Evolutionary conservation across 92 coral and sea anemone genomes (phyloP).

Genomic region (Phenganax marumi): DNA sequence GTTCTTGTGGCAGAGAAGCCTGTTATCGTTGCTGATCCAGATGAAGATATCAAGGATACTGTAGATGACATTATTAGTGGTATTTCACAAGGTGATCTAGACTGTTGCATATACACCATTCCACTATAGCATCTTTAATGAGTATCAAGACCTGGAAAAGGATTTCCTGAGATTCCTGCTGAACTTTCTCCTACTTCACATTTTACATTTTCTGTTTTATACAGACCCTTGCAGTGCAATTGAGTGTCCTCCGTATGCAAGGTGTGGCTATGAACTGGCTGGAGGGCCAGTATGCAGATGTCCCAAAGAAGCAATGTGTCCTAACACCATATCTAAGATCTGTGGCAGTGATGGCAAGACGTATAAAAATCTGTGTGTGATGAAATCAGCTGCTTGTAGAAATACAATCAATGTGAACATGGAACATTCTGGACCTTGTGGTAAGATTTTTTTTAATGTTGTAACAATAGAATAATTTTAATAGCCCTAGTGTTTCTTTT

Average conservation of each 20-base stretch:
- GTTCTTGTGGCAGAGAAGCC: slow-evolving; percentile 9
- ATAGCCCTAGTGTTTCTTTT: neutral
- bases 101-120: neutral
- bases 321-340: slow-evolving; percentile 47
- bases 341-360: slow-evolving; percentile 75
- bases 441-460: slow-evolving; percentile 44
- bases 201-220: neutral
- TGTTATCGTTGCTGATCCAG: slow-evolving; percentile 17
- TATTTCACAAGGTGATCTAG: slow-evolving; percentile 15
- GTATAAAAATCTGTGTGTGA: slow-evolving; percentile 61
- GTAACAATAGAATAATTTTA: neutral
- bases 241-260: slow-evolving; percentile 28
- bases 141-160: too few species aligned
- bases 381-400: slow-evolving; percentile 60
- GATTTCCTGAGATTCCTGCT: too few species aligned
- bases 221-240: slow-evolving; percentile 28
- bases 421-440: slow-evolving; percentile 66
- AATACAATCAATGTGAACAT: slow-evolving; percentile 50
- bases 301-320: slow-evolving; percentile 48
- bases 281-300: slow-evolving; percentile 35
- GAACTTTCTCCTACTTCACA: neutral
- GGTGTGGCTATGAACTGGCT: slow-evolving; percentile 22
- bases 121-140: too few species aligned
- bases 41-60: neutral
- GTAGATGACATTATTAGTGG: slow-evolving; percentile 16